Evolutionary conservation across 1,140 invertebrate species (phyloP).

Genomic region (Plectus sambesii): DNA sequence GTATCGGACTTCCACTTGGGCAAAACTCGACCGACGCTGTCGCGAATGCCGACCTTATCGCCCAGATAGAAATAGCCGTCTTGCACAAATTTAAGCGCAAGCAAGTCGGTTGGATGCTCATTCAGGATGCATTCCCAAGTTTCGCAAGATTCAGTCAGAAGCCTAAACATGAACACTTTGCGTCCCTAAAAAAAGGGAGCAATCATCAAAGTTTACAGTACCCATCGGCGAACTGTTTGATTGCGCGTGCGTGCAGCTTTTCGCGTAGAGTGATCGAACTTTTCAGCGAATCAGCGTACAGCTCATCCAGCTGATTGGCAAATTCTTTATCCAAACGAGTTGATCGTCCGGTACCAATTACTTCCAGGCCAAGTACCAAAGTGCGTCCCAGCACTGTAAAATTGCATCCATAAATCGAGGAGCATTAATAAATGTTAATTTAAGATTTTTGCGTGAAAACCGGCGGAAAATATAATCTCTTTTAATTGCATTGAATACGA

Average conservation of each 20-base stretch:
- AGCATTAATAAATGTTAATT: no score
- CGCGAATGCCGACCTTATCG: slow-evolving; percentile 47
- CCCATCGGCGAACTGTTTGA: slow-evolving; percentile 50
- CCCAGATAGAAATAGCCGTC: slow-evolving; percentile 55
- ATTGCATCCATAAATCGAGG: no score
- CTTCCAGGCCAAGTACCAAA: slow-evolving; percentile 48
- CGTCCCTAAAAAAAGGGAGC: slow-evolving; percentile 18
- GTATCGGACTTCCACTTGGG: slow-evolving; percentile 48
- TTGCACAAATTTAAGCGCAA: slow-evolving; percentile 53
- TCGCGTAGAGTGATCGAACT: slow-evolving; percentile 44
- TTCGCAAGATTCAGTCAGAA: slow-evolving; percentile 43
- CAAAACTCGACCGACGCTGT: slow-evolving; percentile 51
- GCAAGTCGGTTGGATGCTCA: slow-evolving; percentile 51
- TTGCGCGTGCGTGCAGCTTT: slow-evolving; percentile 49
- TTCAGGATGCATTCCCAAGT: slow-evolving; percentile 52
- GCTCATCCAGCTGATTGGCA: slow-evolving; percentile 38
- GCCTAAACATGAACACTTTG: slow-evolving; percentile 31
- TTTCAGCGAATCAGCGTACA: slow-evolving; percentile 38
- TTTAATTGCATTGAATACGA: no score
- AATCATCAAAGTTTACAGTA: slow-evolving; percentile 21
- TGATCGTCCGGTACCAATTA: slow-evolving; percentile 48
- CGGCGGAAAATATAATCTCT: no score
- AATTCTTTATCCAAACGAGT: slow-evolving; percentile 41
- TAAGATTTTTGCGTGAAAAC: no score
- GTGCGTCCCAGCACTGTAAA: slow-evolving; percentile 51